These are phyloP conservation scores for Aporrectodea caliginosa DNA, from an alignment of 1,140 invertebrate genomes.

Conservation along the genomic window DNA sequence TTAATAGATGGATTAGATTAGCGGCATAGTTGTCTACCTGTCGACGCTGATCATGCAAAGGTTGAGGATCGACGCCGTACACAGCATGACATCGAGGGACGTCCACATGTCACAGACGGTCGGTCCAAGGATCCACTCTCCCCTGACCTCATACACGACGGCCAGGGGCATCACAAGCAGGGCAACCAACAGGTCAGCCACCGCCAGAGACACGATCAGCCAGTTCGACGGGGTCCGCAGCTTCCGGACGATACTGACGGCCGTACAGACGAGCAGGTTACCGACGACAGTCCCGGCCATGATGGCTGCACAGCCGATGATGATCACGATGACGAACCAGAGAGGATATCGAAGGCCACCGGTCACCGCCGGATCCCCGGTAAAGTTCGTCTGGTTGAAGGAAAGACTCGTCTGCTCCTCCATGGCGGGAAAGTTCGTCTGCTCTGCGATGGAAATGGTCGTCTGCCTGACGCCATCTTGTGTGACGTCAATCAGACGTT, in stretches of 20 bases:
- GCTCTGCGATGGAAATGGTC: too few relatives aligned
- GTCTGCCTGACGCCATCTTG: too few relatives aligned
- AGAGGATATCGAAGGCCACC: neutral
- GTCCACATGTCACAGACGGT: constrained; percentile 58
- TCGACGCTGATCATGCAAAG: constrained; percentile 60
- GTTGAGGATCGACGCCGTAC: constrained; percentile 61
- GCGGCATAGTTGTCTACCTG: constrained; percentile 34
- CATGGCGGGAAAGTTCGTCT: too few relatives aligned
- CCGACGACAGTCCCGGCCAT: constrained; percentile 38
- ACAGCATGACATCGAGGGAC: constrained; percentile 59
- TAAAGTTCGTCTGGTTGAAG: too few relatives aligned
- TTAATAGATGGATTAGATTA: too few relatives aligned
- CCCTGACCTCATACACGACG: constrained; percentile 49
- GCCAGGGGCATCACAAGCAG: constrained; percentile 69
- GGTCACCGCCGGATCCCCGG: too few relatives aligned
- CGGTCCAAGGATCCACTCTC: constrained; percentile 56
- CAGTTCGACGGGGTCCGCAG: constrained; percentile 64
- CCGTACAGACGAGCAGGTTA: constrained; percentile 58
- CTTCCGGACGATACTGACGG: constrained; percentile 57
- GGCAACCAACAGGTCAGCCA: constrained; percentile 70
- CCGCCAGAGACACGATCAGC: constrained; percentile 68
- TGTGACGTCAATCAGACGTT: too few relatives aligned
- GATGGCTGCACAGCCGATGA: constrained; percentile 1
- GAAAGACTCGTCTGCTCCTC: too few relatives aligned
- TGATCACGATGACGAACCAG: constrained; percentile 1